Base-by-base conservation (phyloP, 2,797 vertebrate species). In the Hoplostethus atlanticus region DNA sequence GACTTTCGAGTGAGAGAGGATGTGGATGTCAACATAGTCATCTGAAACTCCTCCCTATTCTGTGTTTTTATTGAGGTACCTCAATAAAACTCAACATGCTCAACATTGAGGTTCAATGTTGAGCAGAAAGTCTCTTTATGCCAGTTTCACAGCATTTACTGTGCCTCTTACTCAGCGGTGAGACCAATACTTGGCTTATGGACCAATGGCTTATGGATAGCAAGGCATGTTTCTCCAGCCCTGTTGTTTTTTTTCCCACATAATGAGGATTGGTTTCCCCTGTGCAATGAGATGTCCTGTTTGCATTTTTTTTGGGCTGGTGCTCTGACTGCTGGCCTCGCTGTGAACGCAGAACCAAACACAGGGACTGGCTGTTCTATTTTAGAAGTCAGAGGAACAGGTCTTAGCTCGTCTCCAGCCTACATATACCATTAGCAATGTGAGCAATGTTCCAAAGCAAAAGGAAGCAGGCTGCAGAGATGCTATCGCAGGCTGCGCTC, bases 351-450 rank as follows among this genome's bases (percentile, higher is more conserved):
- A 81, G 68, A 86, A 53, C 68, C 64, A 90, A 91, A 88, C 80
- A 46, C 54, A 84, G 70, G 79, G 76, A 47, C 73, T 5, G 67
- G 76, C 86, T 81, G 89, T 91, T 90, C 88, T 88, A 92, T 94
- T 94, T 94, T 93, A 90, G 89, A 92, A 88, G 80, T 83, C 83
- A 59, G 77, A 73, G 66, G 67, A 93, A 92, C 95, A 91, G 90
- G 94, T 94, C 87, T 83, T 75, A 81, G 86, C 94, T 88, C 67
- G 92, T 87, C 40, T 34, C 64, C 73, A 69, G 88, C 89, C 90
- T 87, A 84, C 90, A 92, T 93, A 85, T 89, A 89, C 82, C 92
- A 91, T 93, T 93, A 92, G 92, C 91, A 92, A 94, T 93, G 85
- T 73, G 62, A 93, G 90, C 89, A 93, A 92, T 94, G 94, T 94